Base-by-base conservation (phyloP, 2,888 invertebrate species). In the Drosophila suboccidentalis region DNA sequence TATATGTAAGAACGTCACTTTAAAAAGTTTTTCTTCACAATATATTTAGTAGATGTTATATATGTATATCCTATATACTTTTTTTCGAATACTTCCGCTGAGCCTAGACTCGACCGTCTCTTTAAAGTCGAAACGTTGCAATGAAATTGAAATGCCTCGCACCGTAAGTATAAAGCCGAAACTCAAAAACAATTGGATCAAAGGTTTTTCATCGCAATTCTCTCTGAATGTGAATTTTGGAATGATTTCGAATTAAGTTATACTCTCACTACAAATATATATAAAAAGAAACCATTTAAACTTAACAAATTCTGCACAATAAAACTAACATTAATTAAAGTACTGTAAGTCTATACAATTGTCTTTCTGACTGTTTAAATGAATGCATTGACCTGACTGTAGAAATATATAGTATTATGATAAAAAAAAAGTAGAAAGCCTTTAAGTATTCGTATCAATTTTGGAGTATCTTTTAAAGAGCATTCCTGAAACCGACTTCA, bases 81-180 rank as follows among this genome's bases (percentile, higher is more conserved):
- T 63, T 15, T 58, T 58, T 53, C 5, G 41, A 50, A 41, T 58
- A 46, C 39, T 39, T 15, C 19, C 54, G 60, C 54, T 58, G 15
- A 49, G 61, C 51, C 70, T 41, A 50, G 53, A 59, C 81, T 85
- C 91, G 76, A 80, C 91, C 85, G 90, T 79, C 83, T 62, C 67
- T 69, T 73, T 71, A 60, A 64, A 81, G 81, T 65, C 65, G 65
- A 80, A 67, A 60, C 69, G 54, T 71, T 51, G 69, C 68, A 87
- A 82, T 84, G 87, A 68, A 61, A 64, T 66, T 66, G 34, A 59
- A 73, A 68, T 49, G 54, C 51, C 51, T 71, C 70, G 65, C 54
- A 54, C 64, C 41, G 22, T 50, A 68, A 61, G 43, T 64, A 43
- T 66, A 73, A 74, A 55, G 59, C 57, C 58, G 32, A 60, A 71